Percentiles rank a stretch among this genome's conserved stretches.
Conservation (phyloP, 1,140 invertebrate genomes). For the Pseudomyrmex gracilis region DNA sequence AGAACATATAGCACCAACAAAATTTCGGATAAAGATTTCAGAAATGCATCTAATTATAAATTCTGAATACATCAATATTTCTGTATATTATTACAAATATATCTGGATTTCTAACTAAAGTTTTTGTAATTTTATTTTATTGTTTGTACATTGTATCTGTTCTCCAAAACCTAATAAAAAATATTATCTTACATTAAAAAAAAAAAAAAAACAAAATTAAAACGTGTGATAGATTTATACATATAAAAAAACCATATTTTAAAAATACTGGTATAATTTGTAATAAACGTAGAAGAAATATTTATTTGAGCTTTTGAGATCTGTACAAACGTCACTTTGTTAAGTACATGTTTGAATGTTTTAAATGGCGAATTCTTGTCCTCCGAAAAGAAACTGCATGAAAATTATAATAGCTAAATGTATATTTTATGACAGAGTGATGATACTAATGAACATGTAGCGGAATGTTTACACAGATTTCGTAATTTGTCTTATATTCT, state of each 20-base stretch:
- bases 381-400: slow-evolving; percentile 25
- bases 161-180: not conserved
- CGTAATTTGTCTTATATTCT: slow-evolving; percentile 57
- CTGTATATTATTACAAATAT: slow-evolving; percentile 61
- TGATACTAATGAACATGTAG: slow-evolving; percentile 15
- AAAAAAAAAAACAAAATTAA: too few species aligned
- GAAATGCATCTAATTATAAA: slow-evolving; percentile 54
- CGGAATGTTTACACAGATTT: slow-evolving; percentile 64
- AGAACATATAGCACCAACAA: slow-evolving; percentile 6
- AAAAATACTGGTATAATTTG: not conserved
- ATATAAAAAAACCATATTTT: too few species aligned
- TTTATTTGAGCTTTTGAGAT: slow-evolving; percentile 53
- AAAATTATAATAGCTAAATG: slow-evolving; percentile 43
- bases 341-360: slow-evolving; percentile 19
- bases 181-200: not conserved
- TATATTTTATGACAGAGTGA: slow-evolving; percentile 20
- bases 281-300: slow-evolving; percentile 56
- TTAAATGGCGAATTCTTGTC: slow-evolving; percentile 35
- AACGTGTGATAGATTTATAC: too few species aligned
- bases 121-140: slow-evolving; percentile 25
- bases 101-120: slow-evolving; percentile 50
- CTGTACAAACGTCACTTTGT: slow-evolving; percentile 42
- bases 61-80: slow-evolving; percentile 56
- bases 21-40: slow-evolving; percentile 44
- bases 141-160: slow-evolving; percentile 25